Conservation (phyloP, 1,140 invertebrate genomes). For the Eciton burchellii region DNA sequence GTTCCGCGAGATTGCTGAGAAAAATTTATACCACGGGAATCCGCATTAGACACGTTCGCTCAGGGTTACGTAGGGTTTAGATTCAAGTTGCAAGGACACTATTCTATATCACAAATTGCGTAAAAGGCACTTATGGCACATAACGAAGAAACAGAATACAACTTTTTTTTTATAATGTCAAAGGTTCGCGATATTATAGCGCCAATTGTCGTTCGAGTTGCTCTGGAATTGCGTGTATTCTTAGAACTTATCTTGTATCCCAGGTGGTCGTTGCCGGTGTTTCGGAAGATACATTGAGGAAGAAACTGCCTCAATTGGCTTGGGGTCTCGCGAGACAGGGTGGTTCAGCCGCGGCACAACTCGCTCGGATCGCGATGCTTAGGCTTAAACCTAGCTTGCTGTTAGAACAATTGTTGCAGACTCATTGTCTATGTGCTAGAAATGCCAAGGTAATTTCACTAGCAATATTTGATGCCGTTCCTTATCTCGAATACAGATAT, state of each 20-base stretch:
- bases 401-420: slow-evolving; percentile 87
- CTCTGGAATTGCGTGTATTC: background rate
- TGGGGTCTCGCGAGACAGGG: slow-evolving; percentile 87
- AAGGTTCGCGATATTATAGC: slow-evolving; percentile 5
- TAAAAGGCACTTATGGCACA: slow-evolving; percentile 6
- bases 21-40: background rate
- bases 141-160: background rate
- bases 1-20: background rate
- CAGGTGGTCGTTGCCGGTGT: slow-evolving; percentile 81
- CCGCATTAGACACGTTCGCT: background rate
- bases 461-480: background rate
- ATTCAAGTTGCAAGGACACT: slow-evolving; percentile 28
- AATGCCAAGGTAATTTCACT: slow-evolving; percentile 86
- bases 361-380: slow-evolving; percentile 89
- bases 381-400: slow-evolving; percentile 88
- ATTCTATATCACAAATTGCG: background rate
- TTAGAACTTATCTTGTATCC: slow-evolving; percentile 22
- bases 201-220: background rate
- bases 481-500: no score
- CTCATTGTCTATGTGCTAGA: slow-evolving; percentile 88
- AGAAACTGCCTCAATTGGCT: slow-evolving; percentile 84
- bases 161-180: slow-evolving; percentile 31
- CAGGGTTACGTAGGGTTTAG: slow-evolving; percentile 10
- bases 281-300: slow-evolving; percentile 82
- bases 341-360: slow-evolving; percentile 86